Base-by-base conservation (phyloP, 37 sponge, comb jelly and placozoan genomes). In the Aphrocallistes beatrix region DNA sequence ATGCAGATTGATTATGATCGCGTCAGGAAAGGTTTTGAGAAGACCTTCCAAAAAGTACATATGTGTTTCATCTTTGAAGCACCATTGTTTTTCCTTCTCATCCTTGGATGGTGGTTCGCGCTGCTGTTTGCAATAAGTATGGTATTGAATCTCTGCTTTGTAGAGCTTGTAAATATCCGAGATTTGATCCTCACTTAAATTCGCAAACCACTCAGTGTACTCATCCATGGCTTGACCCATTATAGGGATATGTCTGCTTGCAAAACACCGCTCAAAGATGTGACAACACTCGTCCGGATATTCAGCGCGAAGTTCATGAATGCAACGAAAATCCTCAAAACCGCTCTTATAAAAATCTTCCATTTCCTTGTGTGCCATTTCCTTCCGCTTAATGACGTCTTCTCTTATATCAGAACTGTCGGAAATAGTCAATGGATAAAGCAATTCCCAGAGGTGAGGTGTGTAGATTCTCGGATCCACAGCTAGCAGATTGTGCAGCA, bases 11-110 rank as follows among this genome's bases (percentile, higher is more conserved):
- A 60, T 60, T 25, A 60, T 60, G 10, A 3, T 60, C n/a, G 75
- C 75, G n/a, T 60, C 75, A 32, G 75, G 75, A 28, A 60, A 60
- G 10, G 21, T 60, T 60, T 60, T 60, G 1, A 60, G n/a, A 25
- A 60, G 75, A 60, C n/a, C n/a, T 60, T 60, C 75, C n/a, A 60
- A 28, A 30, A 60, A 60, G 75, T 60, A 60, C 75, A 60, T 60
- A 28, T 60, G 75, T 8, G 75, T 60, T 60, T 60, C 75, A 60
- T 60, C 75, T 60, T 60, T 60, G 3, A 60, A 28, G 21, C 10
- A 60, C 75, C 75, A 60, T 60, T 60, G 75, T 60, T 19, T 60
- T 3, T 19, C 28, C 21, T 6, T 30, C 3, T 32, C 34, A 30
- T 60, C 28, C 8, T 13, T 60, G 8, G 1, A 8, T 3, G n/a